Percentiles rank a stretch among this genome's conserved stretches.
Evolutionary conservation across 2,797 vertebrate species (phyloP).

Genomic region (Monodelphis domestica): DNA sequence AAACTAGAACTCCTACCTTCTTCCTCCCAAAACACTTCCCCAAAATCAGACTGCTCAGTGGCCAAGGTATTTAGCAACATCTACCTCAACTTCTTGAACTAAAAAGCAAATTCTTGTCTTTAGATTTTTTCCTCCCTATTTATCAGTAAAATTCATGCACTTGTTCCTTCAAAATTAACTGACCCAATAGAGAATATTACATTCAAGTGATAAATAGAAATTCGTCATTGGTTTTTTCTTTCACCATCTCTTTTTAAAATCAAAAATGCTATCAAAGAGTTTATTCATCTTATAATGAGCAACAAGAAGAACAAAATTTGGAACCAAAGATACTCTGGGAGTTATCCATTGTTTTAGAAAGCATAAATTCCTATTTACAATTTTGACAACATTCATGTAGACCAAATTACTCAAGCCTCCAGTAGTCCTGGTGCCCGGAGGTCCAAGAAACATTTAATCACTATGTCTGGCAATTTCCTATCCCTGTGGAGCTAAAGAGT

Average conservation of each 20-base stretch:
- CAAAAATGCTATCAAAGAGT: neutral
- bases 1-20: neutral
- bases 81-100: neutral
- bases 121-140: neutral
- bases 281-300: neutral
- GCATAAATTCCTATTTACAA: neutral
- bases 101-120: neutral
- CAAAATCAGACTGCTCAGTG: neutral
- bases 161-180: neutral
- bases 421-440: neutral
- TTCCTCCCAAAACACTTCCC: neutral
- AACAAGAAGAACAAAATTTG: neutral
- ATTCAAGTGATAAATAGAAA: neutral
- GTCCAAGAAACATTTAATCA: neutral
- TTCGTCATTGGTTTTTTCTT: neutral
- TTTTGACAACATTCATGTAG: neutral
- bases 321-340: neutral
- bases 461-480: neutral
- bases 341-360: neutral
- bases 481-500: neutral
- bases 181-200: neutral
- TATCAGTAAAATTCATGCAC: neutral
- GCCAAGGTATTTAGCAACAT: neutral
- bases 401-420: neutral
- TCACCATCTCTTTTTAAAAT: neutral